Conservation (phyloP, 2,888 invertebrate genomes). For the Cinara cedri region DNA sequence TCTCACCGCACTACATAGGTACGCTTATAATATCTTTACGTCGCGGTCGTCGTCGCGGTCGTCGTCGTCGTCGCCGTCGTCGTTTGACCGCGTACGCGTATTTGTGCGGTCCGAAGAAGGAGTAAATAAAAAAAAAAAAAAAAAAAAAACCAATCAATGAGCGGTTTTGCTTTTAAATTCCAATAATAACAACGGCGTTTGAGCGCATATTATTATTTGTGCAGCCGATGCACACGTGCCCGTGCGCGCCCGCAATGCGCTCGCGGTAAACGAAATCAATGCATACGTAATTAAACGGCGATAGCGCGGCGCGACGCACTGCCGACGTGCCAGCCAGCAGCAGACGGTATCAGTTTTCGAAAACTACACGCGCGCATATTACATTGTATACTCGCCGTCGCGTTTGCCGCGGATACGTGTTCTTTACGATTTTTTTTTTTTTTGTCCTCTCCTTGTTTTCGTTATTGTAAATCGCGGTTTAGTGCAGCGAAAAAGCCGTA, state of each 20-base stretch:
- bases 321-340: too few species aligned
- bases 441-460: too few species aligned
- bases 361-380: background rate
- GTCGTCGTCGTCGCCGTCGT: background rate
- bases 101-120: conserved; percentile 7
- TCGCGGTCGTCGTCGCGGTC: background rate
- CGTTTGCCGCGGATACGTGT: too few species aligned
- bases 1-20: too few species aligned
- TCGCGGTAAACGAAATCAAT: background rate
- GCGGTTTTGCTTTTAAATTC: conserved; percentile 11
- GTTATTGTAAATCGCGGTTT: too few species aligned
- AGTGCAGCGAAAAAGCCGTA: too few species aligned
- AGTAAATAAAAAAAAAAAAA: background rate
- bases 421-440: too few species aligned
- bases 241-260: too few species aligned
- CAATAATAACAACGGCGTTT: conserved; percentile 8
- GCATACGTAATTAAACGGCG: conserved; percentile 1
- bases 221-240: background rate
- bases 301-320: background rate
- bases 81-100: background rate
- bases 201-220: background rate
- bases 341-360: background rate
- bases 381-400: background rate
- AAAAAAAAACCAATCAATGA: conserved; percentile 28
- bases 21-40: background rate